Evolutionary conservation across 2,113 vertebrate genomes (phyloP).

Genomic region (Colaptes auratus): DNA sequence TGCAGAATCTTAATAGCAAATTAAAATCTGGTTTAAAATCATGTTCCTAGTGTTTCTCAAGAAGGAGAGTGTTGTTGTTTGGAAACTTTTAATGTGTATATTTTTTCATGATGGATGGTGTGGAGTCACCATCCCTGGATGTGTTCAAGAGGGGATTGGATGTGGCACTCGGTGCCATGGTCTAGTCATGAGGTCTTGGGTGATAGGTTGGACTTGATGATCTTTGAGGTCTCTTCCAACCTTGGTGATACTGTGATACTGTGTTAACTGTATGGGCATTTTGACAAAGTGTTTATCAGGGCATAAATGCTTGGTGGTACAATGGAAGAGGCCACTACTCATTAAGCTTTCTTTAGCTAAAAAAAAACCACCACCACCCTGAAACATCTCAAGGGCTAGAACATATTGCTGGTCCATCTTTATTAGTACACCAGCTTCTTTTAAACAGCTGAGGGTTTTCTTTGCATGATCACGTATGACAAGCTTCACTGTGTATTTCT

Average conservation of each 20-base stretch:
- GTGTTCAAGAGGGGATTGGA: too few relatives aligned
- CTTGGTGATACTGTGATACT: too few relatives aligned
- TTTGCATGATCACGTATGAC: not conserved
- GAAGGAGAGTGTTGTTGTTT: not conserved
- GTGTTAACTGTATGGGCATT: not conserved
- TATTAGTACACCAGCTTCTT: slow-evolving; percentile 25
- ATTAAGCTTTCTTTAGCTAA: not conserved
- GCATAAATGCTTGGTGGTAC: not conserved
- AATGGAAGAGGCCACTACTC: not conserved
- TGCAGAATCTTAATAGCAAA: not conserved
- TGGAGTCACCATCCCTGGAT: too few relatives aligned
- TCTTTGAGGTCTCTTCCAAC: too few relatives aligned
- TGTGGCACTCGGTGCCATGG: too few relatives aligned
- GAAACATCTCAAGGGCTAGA: not conserved
- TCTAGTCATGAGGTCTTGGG: too few relatives aligned
- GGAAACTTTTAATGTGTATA: not conserved
- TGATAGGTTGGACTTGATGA: too few relatives aligned
- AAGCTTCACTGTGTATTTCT: slow-evolving; percentile 1
- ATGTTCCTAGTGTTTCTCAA: not conserved
- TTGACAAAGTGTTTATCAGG: not conserved
- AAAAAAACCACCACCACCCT: not conserved
- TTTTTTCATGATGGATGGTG: not conserved
- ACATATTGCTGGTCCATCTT: not conserved
- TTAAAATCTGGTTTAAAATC: slow-evolving; percentile 8
- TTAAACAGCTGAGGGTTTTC: not conserved